phyloP scores from a whole-genome alignment of 2,888 invertebrate genomes.

The Conus canariensis region DNA sequence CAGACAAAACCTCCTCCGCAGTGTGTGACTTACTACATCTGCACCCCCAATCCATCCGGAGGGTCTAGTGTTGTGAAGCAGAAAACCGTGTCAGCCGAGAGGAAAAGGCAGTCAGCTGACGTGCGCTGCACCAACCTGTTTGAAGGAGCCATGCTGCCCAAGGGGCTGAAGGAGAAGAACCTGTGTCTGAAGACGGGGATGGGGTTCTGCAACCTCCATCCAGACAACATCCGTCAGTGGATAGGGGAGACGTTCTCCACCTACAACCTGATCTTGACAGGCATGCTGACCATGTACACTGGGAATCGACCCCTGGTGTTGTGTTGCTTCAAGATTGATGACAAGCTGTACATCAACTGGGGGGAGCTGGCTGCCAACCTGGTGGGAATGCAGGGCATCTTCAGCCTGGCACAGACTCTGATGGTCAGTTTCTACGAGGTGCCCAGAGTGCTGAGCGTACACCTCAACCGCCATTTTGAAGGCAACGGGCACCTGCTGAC shows the following conservation, averaged over 20 bases:
- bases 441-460: background rate
- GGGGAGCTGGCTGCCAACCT: background rate
- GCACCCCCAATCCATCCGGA: background rate
- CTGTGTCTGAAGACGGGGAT: conserved; percentile 19
- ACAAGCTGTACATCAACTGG: conserved; percentile 28
- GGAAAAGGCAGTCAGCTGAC: no score
- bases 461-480: background rate
- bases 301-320: background rate
- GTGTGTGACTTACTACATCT: background rate
- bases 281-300: background rate
- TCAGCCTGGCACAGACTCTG: background rate
- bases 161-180: conserved; percentile 12
- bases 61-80: background rate
- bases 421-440: background rate
- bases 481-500: background rate
- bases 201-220: background rate
- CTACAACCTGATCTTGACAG: conserved; percentile 7
- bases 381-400: background rate
- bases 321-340: background rate
- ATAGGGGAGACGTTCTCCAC: background rate
- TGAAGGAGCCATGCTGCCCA: conserved; percentile 31
- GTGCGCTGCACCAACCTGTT: background rate
- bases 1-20: background rate
- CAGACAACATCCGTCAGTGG: background rate
- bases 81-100: background rate